A percentile compares a stretch with the other conserved stretches of the same genome.
These are phyloP conservation scores for Eueides isabella DNA, from an alignment of 1,140 invertebrate genomes.

Conservation along the genomic window DNA sequence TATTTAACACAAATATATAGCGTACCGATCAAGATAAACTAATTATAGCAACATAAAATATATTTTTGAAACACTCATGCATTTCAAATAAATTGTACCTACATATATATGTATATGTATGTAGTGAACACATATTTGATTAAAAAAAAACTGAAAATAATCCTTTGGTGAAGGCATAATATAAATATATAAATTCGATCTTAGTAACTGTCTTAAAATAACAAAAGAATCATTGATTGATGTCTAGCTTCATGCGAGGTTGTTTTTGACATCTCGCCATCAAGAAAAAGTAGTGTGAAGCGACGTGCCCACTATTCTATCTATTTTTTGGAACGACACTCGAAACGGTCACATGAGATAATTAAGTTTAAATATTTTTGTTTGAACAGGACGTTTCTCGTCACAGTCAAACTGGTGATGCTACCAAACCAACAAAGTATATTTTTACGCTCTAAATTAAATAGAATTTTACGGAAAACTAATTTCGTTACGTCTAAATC, in stretches of 20 bases:
- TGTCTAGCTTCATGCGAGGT: conserved; percentile 67
- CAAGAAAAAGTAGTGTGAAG: conserved; percentile 67
- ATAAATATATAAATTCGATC: neutral
- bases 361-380: conserved; percentile 59
- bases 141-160: neutral
- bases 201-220: conserved; percentile 61
- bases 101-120: neutral
- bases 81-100: neutral
- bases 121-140: neutral
- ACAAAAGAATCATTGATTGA: conserved; percentile 71
- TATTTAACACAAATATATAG: conserved; percentile 30
- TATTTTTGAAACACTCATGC: neutral
- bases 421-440: conserved; percentile 25
- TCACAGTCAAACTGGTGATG: conserved; percentile 43
- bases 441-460: neutral
- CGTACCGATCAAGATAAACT: neutral
- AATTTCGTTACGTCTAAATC: neutral
- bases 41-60: neutral
- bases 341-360: conserved; percentile 63
- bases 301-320: conserved; percentile 58
- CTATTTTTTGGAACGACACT: conserved; percentile 61
- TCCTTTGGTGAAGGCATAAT: neutral
- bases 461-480: conserved; percentile 10
- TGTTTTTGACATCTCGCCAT: conserved; percentile 71
- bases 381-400: conserved; percentile 55